phyloP scores from a whole-genome alignment of 2,797 vertebrate genomes.

The Hipposideros larvatus region DNA sequence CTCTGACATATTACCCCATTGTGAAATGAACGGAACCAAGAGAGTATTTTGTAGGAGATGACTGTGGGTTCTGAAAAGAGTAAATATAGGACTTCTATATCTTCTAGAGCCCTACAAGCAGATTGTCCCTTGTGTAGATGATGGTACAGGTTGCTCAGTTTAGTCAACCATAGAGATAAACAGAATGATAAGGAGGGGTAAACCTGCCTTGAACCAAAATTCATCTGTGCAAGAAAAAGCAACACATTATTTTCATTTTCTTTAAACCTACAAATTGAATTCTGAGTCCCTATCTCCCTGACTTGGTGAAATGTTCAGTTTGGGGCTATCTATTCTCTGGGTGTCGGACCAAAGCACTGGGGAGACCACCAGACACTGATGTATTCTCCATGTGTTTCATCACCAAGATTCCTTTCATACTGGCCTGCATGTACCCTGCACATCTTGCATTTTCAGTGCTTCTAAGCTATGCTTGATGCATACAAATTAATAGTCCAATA shows the following conservation, averaged over 20 bases:
- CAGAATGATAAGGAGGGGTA: background rate
- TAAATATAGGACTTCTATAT: background rate
- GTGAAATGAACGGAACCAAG: background rate
- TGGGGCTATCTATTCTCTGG: background rate
- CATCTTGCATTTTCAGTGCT: background rate
- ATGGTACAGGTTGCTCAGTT: background rate
- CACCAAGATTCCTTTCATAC: background rate
- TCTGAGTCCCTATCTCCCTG: background rate
- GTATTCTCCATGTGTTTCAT: background rate
- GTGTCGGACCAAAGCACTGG: background rate
- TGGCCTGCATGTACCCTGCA: background rate
- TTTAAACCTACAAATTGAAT: background rate
- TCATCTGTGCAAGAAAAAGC: background rate
- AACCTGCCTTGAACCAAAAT: background rate
- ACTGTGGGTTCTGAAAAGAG: background rate
- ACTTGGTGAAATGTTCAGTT: background rate
- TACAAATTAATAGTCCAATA: background rate
- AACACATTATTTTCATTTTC: background rate
- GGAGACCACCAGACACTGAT: background rate
- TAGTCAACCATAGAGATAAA: background rate
- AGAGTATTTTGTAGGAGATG: background rate
- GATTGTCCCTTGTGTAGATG: background rate
- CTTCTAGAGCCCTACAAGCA: background rate
- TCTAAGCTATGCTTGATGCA: background rate
- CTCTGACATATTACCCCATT: background rate